Percentiles rank a stretch among this genome's conserved stretches.
Evolutionary conservation across 2,888 invertebrate genomes (phyloP).

Genomic region (Portevinia maculata): DNA sequence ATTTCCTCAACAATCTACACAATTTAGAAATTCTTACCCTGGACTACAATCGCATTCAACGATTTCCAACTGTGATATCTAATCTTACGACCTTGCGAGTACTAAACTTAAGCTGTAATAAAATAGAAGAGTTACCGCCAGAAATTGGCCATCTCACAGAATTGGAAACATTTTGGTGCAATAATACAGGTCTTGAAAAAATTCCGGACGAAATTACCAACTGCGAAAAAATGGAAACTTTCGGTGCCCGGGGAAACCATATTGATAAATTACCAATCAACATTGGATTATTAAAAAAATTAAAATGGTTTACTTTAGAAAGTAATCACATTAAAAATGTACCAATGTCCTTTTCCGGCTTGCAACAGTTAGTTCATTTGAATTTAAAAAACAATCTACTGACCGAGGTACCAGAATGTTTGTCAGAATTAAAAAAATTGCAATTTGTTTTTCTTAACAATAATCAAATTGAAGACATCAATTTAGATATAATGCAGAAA

Average conservation of each 20-base stretch:
- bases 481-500: conserved; percentile 74
- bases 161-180: conserved; percentile 88
- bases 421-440: conserved; percentile 83
- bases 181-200: conserved; percentile 84
- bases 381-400: conserved; percentile 86
- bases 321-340: conserved; percentile 85
- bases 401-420: conserved; percentile 83
- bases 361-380: conserved; percentile 85
- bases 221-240: conserved; percentile 85
- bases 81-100: conserved; percentile 85
- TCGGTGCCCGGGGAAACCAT: conserved; percentile 87
- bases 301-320: conserved; percentile 88
- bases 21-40: conserved; percentile 86
- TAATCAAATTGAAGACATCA: conserved; percentile 81
- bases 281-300: conserved; percentile 84
- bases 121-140: conserved; percentile 84
- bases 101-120: conserved; percentile 88
- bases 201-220: conserved; percentile 86
- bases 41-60: conserved; percentile 86
- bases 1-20: conserved; percentile 84
- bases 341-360: conserved; percentile 84
- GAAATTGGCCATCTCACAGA: conserved; percentile 85
- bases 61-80: conserved; percentile 86
- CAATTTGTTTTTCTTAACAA: conserved; percentile 85
- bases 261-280: conserved; percentile 85